Percentiles rank a stretch among this genome's conserved stretches.
Evolutionary conservation across 2,888 invertebrate species (phyloP).

Genomic region (Psylliodes chrysocephalus): DNA sequence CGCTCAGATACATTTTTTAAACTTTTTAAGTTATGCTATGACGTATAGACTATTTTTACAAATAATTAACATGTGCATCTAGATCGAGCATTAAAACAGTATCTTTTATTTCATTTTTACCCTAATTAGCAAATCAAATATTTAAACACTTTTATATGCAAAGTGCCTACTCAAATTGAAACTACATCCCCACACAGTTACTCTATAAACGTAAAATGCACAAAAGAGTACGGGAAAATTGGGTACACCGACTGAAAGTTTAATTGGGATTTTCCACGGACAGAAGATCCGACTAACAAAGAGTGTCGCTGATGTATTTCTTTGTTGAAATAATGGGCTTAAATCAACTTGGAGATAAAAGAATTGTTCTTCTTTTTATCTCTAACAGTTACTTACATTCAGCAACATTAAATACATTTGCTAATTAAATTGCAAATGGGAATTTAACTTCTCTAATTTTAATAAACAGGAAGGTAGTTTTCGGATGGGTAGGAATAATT

Average conservation of each 20-base stretch:
- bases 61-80: too few species aligned
- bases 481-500: too few species aligned
- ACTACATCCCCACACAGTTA: constrained; percentile 12
- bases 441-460: too few species aligned
- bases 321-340: constrained; percentile 26
- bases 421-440: constrained; percentile 7
- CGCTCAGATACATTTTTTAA: too few species aligned
- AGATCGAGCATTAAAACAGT: too few species aligned
- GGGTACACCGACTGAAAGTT: constrained; percentile 20
- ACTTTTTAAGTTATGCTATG: too few species aligned
- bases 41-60: too few species aligned
- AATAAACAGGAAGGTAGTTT: too few species aligned
- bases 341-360: constrained; percentile 25
- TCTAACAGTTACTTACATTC: background rate
- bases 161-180: constrained; percentile 20
- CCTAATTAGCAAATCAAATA: constrained; percentile 7
- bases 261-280: constrained; percentile 20
- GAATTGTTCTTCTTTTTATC: constrained; percentile 2
- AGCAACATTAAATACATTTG: constrained; percentile 8
- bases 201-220: constrained; percentile 14
- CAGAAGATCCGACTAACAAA: constrained; percentile 14
- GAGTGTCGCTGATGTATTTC: constrained; percentile 20
- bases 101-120: background rate
- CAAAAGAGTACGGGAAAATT: constrained; percentile 23
- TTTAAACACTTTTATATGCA: constrained; percentile 10